Conservation (phyloP, 2,888 invertebrate species). For the Gasteruption jaculator region DNA sequence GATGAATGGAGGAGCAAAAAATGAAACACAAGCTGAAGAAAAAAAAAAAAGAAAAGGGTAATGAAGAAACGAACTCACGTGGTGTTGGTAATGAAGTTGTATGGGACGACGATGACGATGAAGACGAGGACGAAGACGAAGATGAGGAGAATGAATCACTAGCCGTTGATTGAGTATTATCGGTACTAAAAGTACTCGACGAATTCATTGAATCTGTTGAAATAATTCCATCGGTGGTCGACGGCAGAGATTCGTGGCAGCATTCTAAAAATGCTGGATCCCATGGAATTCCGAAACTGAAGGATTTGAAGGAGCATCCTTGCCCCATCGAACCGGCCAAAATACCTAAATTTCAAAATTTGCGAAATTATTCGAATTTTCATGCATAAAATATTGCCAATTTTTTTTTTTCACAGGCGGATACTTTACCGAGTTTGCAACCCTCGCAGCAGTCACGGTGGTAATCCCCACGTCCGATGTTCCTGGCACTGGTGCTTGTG, state of each 20-base stretch:
- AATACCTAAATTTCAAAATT: too few species aligned
- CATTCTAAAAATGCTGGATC: conserved; percentile 62
- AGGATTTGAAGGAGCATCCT: conserved; percentile 56
- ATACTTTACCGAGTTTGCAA: conserved; percentile 44
- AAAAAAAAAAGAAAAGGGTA: too few species aligned
- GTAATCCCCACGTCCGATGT: conserved; percentile 35
- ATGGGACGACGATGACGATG: conserved; percentile 12
- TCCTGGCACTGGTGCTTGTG: conserved; percentile 21
- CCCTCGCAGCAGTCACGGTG: conserved; percentile 47
- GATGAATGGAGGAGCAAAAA: too few species aligned
- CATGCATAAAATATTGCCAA: too few species aligned
- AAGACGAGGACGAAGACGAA: conserved; percentile 9
- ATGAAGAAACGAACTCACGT: too few species aligned
- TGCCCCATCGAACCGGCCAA: conserved; percentile 57
- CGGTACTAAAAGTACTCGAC: conserved; percentile 14
- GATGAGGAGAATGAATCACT: conserved; percentile 15
- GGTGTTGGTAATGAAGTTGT: conserved; percentile 27
- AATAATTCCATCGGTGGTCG: conserved; percentile 25
- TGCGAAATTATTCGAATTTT: background rate
- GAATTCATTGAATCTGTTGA: conserved; percentile 12
- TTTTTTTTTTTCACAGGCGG: too few species aligned
- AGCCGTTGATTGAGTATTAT: conserved; percentile 7
- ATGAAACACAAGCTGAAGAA: too few species aligned
- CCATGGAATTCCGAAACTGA: conserved; percentile 58
- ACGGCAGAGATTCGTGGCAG: conserved; percentile 53